phyloP scores from a whole-genome alignment of 2,888 invertebrate genomes.

The Scelioninae gen. 2 region DNA sequence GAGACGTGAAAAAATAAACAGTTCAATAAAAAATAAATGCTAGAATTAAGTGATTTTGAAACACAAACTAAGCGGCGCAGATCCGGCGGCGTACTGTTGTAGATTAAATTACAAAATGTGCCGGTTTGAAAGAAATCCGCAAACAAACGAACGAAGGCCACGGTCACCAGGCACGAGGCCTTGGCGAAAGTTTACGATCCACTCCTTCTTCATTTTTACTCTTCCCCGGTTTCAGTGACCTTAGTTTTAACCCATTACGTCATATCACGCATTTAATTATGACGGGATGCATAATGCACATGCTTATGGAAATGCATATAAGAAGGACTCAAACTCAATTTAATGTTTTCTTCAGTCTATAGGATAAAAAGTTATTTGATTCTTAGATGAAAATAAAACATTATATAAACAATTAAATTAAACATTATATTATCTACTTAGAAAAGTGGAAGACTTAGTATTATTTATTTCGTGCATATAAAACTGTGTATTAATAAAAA shows the following conservation, averaged over 20 bases:
- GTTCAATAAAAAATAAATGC: too few relatives aligned
- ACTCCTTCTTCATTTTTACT: constrained; percentile 54
- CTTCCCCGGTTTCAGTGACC: constrained; percentile 38
- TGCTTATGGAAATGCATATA: constrained; percentile 1
- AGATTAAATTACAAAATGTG: constrained; percentile 43
- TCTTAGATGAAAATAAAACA: neutral
- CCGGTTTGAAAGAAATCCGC: constrained; percentile 54
- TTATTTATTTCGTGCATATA: too few relatives aligned
- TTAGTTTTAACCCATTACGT: constrained; percentile 65
- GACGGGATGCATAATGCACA: constrained; percentile 61
- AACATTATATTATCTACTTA: too few relatives aligned
- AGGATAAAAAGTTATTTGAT: neutral
- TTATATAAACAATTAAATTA: too few relatives aligned
- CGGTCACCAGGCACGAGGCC: constrained; percentile 49
- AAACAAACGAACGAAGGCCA: constrained; percentile 48
- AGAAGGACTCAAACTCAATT: constrained; percentile 1
- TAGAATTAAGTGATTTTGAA: too few relatives aligned
- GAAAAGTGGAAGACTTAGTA: too few relatives aligned
- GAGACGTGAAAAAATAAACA: too few relatives aligned
- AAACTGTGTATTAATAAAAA: too few relatives aligned
- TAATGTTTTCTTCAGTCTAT: neutral
- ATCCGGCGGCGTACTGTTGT: constrained; percentile 12
- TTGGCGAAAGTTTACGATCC: constrained; percentile 60
- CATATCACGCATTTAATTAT: constrained; percentile 69
- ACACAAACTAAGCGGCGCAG: too few relatives aligned